Conservation (phyloP, 2,888 invertebrate genomes). For the Teleiodes luculella region DNA sequence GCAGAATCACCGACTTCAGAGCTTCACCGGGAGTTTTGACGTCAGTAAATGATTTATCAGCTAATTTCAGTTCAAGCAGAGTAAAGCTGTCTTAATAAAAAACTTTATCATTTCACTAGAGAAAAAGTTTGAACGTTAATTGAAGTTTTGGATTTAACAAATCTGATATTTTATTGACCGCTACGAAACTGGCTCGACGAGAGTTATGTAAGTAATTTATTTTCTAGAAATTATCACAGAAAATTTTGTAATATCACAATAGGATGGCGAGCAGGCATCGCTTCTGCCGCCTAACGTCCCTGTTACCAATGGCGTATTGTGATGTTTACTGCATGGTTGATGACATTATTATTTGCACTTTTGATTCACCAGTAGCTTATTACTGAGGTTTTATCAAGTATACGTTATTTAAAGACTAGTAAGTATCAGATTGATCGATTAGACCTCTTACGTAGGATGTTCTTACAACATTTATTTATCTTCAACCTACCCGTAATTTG, state of each 20-base stretch:
- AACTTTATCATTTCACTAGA: neutral
- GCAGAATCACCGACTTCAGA: neutral
- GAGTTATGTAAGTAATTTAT: conserved; percentile 72
- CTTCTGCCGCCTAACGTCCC: conserved; percentile 57
- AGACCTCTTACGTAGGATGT: conserved; percentile 1
- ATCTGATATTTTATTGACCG: conserved; percentile 56
- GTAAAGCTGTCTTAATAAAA: neutral
- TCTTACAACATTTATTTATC: neutral
- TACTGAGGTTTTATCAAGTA: conserved; percentile 21
- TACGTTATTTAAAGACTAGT: neutral
- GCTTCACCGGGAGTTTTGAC: neutral
- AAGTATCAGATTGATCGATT: conserved; percentile 8
- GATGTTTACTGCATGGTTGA: conserved; percentile 59
- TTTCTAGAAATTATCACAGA: conserved; percentile 57
- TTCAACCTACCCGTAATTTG: conserved; percentile 4
- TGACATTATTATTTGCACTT: conserved; percentile 43
- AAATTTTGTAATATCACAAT: conserved; percentile 47
- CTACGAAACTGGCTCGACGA: conserved; percentile 68
- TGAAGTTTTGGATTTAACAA: conserved; percentile 5
- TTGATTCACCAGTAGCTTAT: conserved; percentile 53
- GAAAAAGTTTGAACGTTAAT: neutral
- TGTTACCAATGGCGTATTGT: conserved; percentile 58
- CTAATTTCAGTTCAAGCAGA: neutral
- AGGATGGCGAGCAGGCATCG: conserved; percentile 48
- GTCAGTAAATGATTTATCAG: conserved; percentile 3